Evolutionary conservation across 1,140 invertebrate genomes (phyloP).

Genomic region (Drosophila athabasca): DNA sequence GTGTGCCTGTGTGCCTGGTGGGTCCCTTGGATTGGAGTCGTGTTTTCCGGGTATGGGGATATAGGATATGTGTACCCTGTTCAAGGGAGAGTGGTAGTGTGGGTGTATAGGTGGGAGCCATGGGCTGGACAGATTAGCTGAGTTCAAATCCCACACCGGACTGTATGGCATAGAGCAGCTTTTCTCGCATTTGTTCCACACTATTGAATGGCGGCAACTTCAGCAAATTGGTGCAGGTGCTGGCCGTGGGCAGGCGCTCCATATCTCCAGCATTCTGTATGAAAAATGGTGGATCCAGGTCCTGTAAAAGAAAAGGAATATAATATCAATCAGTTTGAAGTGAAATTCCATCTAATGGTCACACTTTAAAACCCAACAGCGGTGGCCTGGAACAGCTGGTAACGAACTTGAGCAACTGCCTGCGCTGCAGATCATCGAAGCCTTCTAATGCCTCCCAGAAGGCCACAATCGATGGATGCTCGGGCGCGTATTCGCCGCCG

Average conservation of each 20-base stretch:
- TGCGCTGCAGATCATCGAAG: conserved; percentile 93
- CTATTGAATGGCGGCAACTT: conserved; percentile 96
- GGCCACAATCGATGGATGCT: conserved; percentile 90
- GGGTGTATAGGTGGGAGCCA: conserved; percentile 48
- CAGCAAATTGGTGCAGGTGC: conserved; percentile 98
- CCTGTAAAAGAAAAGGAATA: conserved; percentile 85
- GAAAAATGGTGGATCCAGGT: conserved; percentile 96
- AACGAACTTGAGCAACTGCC: conserved; percentile 97
- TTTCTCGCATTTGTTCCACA: conserved; percentile 90
- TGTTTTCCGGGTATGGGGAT: conserved; percentile 28
- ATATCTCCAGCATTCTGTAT: conserved; percentile 95
- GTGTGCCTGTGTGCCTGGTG: conserved; percentile 17
- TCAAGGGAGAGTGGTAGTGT: conserved; percentile 29
- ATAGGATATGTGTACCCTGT: conserved; percentile 39
- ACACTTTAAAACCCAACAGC: conserved; percentile 97
- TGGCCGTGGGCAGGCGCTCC: conserved; percentile 96
- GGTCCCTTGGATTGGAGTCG: conserved; percentile 13
- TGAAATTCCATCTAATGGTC: neutral
- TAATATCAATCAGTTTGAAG: neutral
- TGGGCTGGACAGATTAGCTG: conserved; percentile 87
- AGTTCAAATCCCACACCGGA: conserved; percentile 98
- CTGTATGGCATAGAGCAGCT: conserved; percentile 96
- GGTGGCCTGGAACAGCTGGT: conserved; percentile 98
- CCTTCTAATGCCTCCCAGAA: conserved; percentile 94
- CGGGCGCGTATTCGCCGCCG: conserved; percentile 91